Base-by-base conservation (phyloP, 2,888 invertebrate genomes). In the Ernsta delagoae region DNA sequence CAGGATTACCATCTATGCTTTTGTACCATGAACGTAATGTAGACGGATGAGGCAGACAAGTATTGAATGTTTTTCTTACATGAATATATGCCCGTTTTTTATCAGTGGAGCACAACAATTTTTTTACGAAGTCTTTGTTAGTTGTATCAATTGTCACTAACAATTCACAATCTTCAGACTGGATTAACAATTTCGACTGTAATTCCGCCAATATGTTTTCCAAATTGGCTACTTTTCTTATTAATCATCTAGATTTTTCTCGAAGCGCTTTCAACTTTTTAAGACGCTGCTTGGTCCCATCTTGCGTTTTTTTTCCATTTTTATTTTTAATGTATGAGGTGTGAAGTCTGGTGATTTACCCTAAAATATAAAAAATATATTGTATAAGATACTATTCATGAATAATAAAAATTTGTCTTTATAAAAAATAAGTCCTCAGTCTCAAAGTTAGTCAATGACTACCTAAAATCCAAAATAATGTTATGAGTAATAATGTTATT, bases 1-100 rank as follows among this genome's bases (percentile, higher is more conserved):
- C 72, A 24, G 73, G 60, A 1, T 67, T 60, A 41, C 54, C 65
- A 54, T 57, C 60, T 31, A 71, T 31, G 9, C 39, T 59, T 24
- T 57, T n/a, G 16, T 66, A 71, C 71, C 71, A 66, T 39, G 62
- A 68, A 53, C 24, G 41, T 39, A 71, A 34, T 31, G 62, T 70
- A 36, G 43, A 16, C 0, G 62, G 50, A 53, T 70, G 62, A 36
- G 80, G 79, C 45, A 79, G 59, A 39, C 72, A 70, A 9, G 71
- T 73, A 34, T 62, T 16, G 71, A 81, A 79, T 8, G 70, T 71
- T 62, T 74, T 71, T 24, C 78, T 57, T 1, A 79, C 72, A 72
- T 72, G 78, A 36, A 62, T 60, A 16, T 53, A 53, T 53, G 12
- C 8, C 1, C 41, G 7, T 8, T 8, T 8, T 8, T 0, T 43